These are phyloP conservation scores for Agapornis roseicollis DNA, from an alignment of 2,113 vertebrate species.

Conservation along the genomic window DNA sequence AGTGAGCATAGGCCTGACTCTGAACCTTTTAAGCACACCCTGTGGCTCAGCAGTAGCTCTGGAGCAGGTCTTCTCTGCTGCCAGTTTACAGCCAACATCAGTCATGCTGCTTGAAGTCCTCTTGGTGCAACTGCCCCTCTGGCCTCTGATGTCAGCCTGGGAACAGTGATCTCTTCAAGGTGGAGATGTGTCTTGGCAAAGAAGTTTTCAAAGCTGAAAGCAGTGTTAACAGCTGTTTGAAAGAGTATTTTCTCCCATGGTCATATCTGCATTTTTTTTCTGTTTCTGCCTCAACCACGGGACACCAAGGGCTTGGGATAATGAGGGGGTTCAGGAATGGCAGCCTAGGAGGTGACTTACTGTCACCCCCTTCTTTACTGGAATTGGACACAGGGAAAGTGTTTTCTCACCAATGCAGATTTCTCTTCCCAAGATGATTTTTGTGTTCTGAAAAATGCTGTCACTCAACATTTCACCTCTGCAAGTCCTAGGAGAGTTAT, in stretches of 20 bases:
- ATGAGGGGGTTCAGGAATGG: background rate
- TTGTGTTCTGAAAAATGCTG: background rate
- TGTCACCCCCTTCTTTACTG: background rate
- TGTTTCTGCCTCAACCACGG: background rate
- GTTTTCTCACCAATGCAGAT: background rate
- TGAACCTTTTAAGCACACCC: background rate
- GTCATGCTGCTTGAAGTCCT: background rate
- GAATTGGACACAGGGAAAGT: background rate
- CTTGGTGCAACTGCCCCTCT: background rate
- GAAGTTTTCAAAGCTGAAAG: background rate
- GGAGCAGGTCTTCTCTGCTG: background rate
- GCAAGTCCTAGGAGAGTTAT: background rate
- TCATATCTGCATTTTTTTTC: background rate
- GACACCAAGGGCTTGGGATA: background rate
- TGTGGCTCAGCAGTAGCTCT: background rate
- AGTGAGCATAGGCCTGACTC: background rate
- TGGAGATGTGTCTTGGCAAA: background rate
- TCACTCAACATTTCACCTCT: background rate
- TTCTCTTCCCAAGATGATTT: background rate
- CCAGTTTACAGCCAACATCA: background rate
- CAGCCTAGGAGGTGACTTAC: background rate
- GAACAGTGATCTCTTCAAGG: background rate
- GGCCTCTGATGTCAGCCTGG: background rate
- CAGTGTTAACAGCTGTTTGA: background rate
- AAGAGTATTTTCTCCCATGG: background rate